These are phyloP conservation scores for Cetoscarus ocellatus DNA, from an alignment of 2,797 vertebrate genomes.

Conservation along the genomic window DNA sequence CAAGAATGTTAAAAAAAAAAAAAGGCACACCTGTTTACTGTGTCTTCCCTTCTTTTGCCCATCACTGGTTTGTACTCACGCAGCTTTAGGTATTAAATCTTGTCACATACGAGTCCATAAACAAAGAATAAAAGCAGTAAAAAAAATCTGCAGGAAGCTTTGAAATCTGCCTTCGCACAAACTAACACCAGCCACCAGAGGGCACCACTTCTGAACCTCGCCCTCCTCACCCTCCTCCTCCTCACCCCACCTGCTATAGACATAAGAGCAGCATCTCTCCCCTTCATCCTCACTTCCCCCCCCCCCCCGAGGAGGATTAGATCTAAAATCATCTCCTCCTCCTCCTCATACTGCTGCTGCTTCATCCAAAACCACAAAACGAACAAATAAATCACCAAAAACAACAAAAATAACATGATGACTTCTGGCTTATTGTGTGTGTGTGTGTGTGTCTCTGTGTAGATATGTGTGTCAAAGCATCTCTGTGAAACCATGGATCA, in stretches of 20 bases:
- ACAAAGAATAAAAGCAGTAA: too few relatives aligned
- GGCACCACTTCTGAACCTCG: background rate
- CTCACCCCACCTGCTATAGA: background rate
- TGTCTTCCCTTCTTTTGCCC: too few relatives aligned
- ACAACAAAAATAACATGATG: slow-evolving; percentile 3
- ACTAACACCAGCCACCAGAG: slow-evolving; percentile 23
- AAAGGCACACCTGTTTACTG: too few relatives aligned
- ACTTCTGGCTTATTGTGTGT: background rate
- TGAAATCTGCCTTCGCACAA: background rate
- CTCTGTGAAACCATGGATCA: slow-evolving; percentile 56
- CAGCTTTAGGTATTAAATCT: too few relatives aligned
- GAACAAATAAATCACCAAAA: slow-evolving; percentile 6
- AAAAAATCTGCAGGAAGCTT: background rate
- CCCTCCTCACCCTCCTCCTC: background rate
- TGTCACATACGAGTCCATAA: too few relatives aligned
- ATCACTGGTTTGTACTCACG: too few relatives aligned
- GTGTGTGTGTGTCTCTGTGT: slow-evolving; percentile 17
- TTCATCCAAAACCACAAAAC: background rate
- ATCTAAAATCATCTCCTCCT: background rate
- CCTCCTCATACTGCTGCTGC: background rate
- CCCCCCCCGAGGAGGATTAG: background rate
- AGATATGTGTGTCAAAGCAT: slow-evolving; percentile 15
- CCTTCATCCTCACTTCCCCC: background rate
- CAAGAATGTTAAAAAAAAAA: too few relatives aligned
- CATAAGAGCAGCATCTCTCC: background rate